phyloP scores from a whole-genome alignment of 2,113 vertebrate species.

The human (Homo sapiens) region DNA sequence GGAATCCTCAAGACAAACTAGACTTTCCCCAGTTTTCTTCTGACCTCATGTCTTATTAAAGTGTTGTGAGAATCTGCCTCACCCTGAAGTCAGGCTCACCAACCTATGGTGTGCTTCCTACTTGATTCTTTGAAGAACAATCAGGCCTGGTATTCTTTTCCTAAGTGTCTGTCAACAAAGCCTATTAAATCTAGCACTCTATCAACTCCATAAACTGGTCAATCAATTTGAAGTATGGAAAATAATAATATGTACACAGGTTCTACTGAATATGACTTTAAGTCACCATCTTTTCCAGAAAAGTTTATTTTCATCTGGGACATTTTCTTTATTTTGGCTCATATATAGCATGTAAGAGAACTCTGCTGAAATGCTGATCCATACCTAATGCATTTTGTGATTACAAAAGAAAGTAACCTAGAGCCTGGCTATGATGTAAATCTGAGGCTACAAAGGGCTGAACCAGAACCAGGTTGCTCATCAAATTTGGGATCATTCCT shows the following conservation, averaged over 20 bases:
- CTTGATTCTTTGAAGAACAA: background rate
- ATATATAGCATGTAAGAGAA: background rate
- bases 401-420: background rate
- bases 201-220: background rate
- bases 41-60: background rate
- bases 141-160: background rate
- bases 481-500: constrained; percentile 1
- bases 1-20: background rate
- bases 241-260: background rate
- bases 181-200: background rate
- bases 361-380: background rate
- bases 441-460: background rate
- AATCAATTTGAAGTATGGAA: background rate
- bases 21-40: background rate
- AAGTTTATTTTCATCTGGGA: constrained; percentile 29
- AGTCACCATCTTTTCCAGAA: constrained; percentile 32
- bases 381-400: background rate
- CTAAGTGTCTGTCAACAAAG: background rate
- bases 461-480: constrained; percentile 1
- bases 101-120: background rate
- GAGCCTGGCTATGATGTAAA: background rate
- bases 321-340: constrained; percentile 54
- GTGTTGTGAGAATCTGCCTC: background rate
- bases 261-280: background rate
- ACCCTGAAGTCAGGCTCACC: background rate